A percentile compares a stretch with the other conserved stretches of the same genome.
These are phyloP conservation scores for Drosophila multiciliata DNA, from an alignment of 2,888 invertebrate species.

Conservation along the genomic window DNA sequence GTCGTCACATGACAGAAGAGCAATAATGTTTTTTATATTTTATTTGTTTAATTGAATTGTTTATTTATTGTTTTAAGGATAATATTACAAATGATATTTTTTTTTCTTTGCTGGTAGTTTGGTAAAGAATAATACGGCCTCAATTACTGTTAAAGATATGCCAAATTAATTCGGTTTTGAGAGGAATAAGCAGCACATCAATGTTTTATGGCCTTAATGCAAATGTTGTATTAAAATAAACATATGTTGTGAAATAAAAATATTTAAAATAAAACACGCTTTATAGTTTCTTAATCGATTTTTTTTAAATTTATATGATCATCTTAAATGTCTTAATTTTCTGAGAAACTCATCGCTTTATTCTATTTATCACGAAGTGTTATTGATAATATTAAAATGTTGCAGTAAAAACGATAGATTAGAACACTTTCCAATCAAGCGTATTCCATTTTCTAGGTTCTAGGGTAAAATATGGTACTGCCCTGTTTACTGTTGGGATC, in stretches of 20 bases:
- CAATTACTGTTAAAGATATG: too few species aligned
- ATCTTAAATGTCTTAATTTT: background rate
- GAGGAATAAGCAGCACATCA: background rate
- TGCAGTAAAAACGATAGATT: background rate
- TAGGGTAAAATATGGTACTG: conserved; percentile 3
- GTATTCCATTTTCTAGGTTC: background rate
- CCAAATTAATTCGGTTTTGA: background rate
- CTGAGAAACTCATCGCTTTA: background rate
- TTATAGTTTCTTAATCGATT: background rate
- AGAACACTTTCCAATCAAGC: background rate
- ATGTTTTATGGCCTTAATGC: background rate
- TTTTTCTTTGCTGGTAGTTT: background rate
- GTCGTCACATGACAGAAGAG: background rate
- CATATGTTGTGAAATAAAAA: background rate
- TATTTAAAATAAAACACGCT: background rate
- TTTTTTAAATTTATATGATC: background rate
- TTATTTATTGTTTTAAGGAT: background rate
- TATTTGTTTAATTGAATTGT: background rate
- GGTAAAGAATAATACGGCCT: background rate
- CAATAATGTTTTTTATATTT: background rate
- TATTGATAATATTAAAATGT: background rate
- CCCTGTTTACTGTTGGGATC: background rate
- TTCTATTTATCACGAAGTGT: background rate
- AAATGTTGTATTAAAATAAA: background rate
- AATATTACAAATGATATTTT: background rate